These are phyloP conservation scores for Hydriomena furcata DNA, from an alignment of 2,888 invertebrate genomes.

Conservation along the genomic window DNA sequence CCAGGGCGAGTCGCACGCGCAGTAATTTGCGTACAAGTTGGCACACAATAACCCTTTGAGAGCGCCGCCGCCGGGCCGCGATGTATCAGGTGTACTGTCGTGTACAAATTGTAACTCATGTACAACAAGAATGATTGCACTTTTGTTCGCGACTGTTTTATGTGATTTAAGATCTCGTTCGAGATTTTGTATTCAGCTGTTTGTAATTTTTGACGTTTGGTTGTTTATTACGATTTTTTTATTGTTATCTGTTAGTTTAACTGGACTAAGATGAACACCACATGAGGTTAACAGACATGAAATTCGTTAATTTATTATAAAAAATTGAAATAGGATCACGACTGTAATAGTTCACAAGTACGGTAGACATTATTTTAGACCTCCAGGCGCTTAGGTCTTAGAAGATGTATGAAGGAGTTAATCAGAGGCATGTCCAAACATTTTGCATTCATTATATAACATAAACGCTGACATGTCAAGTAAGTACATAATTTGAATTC, in stretches of 20 bases:
- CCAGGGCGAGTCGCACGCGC: slow-evolving; percentile 26
- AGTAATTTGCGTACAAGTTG: slow-evolving; percentile 42
- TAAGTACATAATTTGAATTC: too few relatives aligned
- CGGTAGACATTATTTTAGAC: too few relatives aligned
- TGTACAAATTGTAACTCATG: slow-evolving; percentile 36
- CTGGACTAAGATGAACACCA: background rate
- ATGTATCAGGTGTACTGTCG: slow-evolving; percentile 29
- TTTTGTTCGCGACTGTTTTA: slow-evolving; percentile 34
- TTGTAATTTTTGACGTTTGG: slow-evolving; percentile 16
- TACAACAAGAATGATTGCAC: slow-evolving; percentile 36
- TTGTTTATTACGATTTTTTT: slow-evolving; percentile 10
- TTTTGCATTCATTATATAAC: too few relatives aligned
- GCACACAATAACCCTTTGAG: slow-evolving; percentile 60
- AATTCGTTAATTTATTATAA: too few relatives aligned
- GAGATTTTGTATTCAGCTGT: slow-evolving; percentile 26
- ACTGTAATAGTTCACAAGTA: too few relatives aligned
- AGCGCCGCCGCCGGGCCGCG: slow-evolving; percentile 42
- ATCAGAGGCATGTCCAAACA: too few relatives aligned
- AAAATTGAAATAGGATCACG: too few relatives aligned
- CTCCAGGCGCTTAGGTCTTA: too few relatives aligned
- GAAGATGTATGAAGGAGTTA: too few relatives aligned
- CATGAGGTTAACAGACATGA: too few relatives aligned
- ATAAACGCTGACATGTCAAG: too few relatives aligned
- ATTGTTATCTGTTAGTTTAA: background rate
- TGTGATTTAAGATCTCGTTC: slow-evolving; percentile 21